phyloP scores from a whole-genome alignment of 2,888 invertebrate genomes.

The Dorcus parallelipipedus region DNA sequence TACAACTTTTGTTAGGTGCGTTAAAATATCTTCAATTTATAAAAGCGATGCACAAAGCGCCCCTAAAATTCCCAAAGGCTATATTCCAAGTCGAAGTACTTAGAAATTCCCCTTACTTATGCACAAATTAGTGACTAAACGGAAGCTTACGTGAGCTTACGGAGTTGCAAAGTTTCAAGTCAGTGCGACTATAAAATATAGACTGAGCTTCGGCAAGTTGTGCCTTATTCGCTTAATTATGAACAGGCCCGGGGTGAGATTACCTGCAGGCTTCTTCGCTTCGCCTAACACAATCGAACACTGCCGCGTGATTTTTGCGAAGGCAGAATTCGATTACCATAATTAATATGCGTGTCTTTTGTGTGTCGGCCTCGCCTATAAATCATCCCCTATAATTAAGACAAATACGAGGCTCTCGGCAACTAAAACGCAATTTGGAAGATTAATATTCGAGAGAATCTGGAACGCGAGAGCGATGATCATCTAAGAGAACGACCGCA shows the following conservation, averaged over 20 bases:
- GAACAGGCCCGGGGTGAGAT: not conserved
- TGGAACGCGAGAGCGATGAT: conserved; percentile 26
- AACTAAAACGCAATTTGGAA: conserved; percentile 41
- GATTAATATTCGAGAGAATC: conserved; percentile 37
- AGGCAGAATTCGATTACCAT: not conserved
- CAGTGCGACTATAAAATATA: conserved; percentile 28
- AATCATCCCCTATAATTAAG: conserved; percentile 41
- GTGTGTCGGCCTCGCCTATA: conserved; percentile 23
- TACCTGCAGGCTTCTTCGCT: not conserved
- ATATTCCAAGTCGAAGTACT: conserved; percentile 20
- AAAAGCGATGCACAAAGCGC: too few species aligned
- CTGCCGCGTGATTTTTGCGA: not conserved
- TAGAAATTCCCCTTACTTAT: conserved; percentile 26
- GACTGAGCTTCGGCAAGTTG: conserved; percentile 20
- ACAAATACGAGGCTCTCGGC: conserved; percentile 39
- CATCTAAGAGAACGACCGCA: conserved; percentile 33
- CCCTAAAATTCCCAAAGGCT: conserved; percentile 18
- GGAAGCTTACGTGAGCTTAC: conserved; percentile 35
- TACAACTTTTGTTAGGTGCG: too few species aligned
- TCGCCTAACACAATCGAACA: not conserved
- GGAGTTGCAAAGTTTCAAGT: conserved; percentile 33
- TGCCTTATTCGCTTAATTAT: conserved; percentile 16
- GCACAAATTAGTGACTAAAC: conserved; percentile 34
- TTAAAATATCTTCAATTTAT: too few species aligned
- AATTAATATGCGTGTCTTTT: conserved; percentile 1